phyloP scores from a whole-genome alignment of 2,797 vertebrate genomes.

The Macropodus opercularis region DNA sequence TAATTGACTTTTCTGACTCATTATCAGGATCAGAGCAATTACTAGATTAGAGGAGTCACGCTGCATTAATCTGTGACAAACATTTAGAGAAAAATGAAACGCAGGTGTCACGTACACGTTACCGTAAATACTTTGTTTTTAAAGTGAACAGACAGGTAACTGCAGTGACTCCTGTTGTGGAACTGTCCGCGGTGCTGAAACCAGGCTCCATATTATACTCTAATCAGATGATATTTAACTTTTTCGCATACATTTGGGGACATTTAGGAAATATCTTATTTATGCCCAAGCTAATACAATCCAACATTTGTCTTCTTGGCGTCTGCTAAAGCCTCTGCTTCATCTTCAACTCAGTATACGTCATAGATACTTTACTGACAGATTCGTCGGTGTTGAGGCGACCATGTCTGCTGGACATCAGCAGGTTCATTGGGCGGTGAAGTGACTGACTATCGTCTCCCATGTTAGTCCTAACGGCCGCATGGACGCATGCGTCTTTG shows the following conservation, averaged over 20 bases:
- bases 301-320: background rate
- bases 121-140: background rate
- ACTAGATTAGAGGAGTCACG: slow-evolving; percentile 14
- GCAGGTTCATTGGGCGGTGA: slow-evolving; percentile 11
- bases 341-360: background rate
- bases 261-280: too few relatives aligned
- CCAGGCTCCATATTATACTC: slow-evolving; percentile 11
- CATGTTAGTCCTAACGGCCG: slow-evolving; percentile 53
- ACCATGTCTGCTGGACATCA: slow-evolving; percentile 7
- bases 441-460: slow-evolving; percentile 39
- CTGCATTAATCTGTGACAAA: background rate
- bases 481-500: slow-evolving; percentile 50
- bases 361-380: background rate
- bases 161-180: slow-evolving; percentile 37
- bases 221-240: slow-evolving; percentile 4
- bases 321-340: background rate
- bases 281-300: background rate
- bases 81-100: background rate
- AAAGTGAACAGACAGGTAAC: slow-evolving; percentile 52
- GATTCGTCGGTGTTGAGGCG: background rate
- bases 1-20: background rate
- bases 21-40: slow-evolving; percentile 18
- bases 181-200: slow-evolving; percentile 83
- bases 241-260: too few relatives aligned
- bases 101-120: background rate